A percentile compares a stretch with the other conserved stretches of the same genome.
Conservation (phyloP, 2,888 invertebrate species). For the Eristalis arbustorum region DNA sequence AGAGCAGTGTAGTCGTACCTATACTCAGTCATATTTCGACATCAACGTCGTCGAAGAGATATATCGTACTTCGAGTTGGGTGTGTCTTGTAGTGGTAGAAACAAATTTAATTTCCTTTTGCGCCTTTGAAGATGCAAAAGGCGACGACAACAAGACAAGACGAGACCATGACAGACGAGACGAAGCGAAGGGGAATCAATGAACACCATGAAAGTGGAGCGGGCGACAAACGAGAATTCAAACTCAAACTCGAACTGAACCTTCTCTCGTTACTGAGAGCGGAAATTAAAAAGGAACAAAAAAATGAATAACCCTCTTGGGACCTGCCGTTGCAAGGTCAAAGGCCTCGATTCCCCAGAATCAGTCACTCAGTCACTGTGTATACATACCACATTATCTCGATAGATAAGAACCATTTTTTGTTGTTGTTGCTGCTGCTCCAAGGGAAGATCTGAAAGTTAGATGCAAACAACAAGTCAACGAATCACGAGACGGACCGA, state of each 20-base stretch:
- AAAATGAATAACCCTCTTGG: slow-evolving; percentile 27
- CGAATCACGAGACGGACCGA: neutral
- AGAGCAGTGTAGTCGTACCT: neutral
- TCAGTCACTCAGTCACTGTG: slow-evolving; percentile 34
- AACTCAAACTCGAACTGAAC: neutral
- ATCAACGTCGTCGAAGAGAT: neutral
- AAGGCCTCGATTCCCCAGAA: slow-evolving; percentile 50
- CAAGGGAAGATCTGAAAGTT: neutral
- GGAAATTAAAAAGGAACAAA: slow-evolving; percentile 58
- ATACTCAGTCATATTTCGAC: neutral
- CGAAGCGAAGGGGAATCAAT: neutral
- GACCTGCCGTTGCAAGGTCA: slow-evolving; percentile 59
- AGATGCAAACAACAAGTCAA: neutral
- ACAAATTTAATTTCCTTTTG: slow-evolving; percentile 70
- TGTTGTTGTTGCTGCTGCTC: neutral
- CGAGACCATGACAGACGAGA: neutral
- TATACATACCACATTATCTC: slow-evolving; percentile 43
- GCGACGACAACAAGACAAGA: slow-evolving; percentile 1
- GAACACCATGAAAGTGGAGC: neutral
- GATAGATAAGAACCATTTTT: slow-evolving; percentile 33
- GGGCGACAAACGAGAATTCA: neutral
- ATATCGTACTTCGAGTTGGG: slow-evolving; percentile 20
- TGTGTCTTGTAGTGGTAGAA: slow-evolving; percentile 60
- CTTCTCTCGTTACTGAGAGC: slow-evolving; percentile 43
- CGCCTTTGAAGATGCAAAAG: slow-evolving; percentile 69